phyloP scores from a whole-genome alignment of 2,888 invertebrate species.

The Drosophila peninsularis region DNA sequence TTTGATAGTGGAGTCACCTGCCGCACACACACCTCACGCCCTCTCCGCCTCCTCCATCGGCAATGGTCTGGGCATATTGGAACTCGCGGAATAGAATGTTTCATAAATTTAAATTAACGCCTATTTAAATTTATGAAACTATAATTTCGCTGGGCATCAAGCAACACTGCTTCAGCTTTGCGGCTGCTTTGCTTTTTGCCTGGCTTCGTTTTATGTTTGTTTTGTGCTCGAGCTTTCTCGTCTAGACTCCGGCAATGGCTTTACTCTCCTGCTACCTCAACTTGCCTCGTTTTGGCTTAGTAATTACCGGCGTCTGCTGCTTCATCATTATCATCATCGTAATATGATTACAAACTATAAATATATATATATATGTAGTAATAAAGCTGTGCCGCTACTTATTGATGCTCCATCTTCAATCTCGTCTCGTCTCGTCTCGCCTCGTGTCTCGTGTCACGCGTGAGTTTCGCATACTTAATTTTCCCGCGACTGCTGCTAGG shows the following conservation, averaged over 20 bases:
- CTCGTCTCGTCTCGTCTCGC: constrained; percentile 10
- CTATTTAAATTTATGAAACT: too few relatives aligned
- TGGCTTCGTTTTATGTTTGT: constrained; percentile 64
- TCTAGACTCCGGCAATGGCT: constrained; percentile 43
- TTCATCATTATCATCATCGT: constrained; percentile 18
- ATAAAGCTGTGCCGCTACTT: constrained; percentile 41
- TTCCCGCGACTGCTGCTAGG: constrained; percentile 50
- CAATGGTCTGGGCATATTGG: constrained; percentile 22
- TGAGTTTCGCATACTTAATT: constrained; percentile 66
- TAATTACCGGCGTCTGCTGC: constrained; percentile 58
- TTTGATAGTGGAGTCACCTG: constrained; percentile 13
- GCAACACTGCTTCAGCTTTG: constrained; percentile 12
- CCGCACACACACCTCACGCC: background rate
- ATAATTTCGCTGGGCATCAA: constrained; percentile 48
- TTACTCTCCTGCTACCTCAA: constrained; percentile 5
- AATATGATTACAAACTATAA: constrained; percentile 33
- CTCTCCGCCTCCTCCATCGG: background rate
- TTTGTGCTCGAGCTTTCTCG: constrained; percentile 50
- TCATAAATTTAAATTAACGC: constrained; percentile 75
- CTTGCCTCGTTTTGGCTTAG: constrained; percentile 52
- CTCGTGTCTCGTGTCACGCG: constrained; percentile 56
- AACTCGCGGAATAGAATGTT: constrained; percentile 63
- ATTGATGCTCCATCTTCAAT: constrained; percentile 34
- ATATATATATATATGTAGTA: constrained; percentile 68
- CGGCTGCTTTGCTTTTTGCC: constrained; percentile 17